Evolutionary conservation across 2,888 invertebrate genomes (phyloP).

Genomic region (Oscheius onirici): DNA sequence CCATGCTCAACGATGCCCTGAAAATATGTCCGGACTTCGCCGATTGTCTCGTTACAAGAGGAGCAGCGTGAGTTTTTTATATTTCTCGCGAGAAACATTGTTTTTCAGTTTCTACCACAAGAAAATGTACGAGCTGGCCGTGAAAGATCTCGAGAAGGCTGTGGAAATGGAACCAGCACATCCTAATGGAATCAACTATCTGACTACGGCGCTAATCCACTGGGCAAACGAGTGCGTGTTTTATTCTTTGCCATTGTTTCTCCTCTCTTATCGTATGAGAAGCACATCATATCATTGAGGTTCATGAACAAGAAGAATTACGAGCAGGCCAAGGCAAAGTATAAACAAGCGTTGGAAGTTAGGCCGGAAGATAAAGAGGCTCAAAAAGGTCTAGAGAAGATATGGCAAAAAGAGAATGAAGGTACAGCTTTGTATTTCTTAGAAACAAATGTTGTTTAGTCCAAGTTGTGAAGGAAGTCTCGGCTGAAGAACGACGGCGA

Average conservation of each 20-base stretch:
- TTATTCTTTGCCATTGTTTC: not conserved
- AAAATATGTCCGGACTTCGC: slow-evolving; percentile 90
- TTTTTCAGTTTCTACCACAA: slow-evolving; percentile 83
- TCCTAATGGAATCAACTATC: slow-evolving; percentile 90
- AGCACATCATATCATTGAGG: slow-evolving; percentile 12
- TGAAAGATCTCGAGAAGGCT: slow-evolving; percentile 92
- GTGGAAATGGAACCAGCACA: slow-evolving; percentile 87
- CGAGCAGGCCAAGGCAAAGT: slow-evolving; percentile 3
- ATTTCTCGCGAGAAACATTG: not conserved
- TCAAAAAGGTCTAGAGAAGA: slow-evolving; percentile 8
- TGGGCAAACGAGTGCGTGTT: slow-evolving; percentile 78
- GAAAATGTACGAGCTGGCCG: slow-evolving; percentile 89
- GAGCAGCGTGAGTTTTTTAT: slow-evolving; percentile 78
- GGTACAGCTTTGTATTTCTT: not conserved
- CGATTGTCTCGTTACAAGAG: slow-evolving; percentile 89
- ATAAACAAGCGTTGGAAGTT: not conserved
- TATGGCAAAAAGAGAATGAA: slow-evolving; percentile 5
- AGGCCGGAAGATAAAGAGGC: slow-evolving; percentile 10
- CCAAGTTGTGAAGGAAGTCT: slow-evolving; percentile 5
- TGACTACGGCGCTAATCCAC: slow-evolving; percentile 90
- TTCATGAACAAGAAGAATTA: not conserved
- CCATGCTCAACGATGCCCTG: slow-evolving; percentile 86
- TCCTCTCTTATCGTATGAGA: not conserved
- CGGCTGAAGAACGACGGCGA: slow-evolving; percentile 14
- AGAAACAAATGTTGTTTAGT: not conserved